Evolutionary conservation across 23 tunicate species (phyloP).

Genomic region (Phallusia fumigata): DNA sequence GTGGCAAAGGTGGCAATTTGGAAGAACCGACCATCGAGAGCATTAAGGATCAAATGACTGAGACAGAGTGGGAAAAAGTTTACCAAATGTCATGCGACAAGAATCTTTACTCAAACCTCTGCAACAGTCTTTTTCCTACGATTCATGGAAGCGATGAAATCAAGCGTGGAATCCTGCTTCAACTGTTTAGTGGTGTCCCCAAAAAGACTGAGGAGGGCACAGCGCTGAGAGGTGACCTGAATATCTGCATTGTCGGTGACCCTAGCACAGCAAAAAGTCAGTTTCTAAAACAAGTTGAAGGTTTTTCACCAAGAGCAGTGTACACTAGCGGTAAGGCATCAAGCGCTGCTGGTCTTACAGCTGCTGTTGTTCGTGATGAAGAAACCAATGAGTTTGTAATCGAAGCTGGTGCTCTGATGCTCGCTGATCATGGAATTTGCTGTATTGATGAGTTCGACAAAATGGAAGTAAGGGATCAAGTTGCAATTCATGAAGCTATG

Average conservation of each 20-base stretch:
- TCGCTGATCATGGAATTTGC: slow-evolving; percentile 98
- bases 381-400: slow-evolving; percentile 96
- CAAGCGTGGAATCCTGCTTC: slow-evolving; percentile 88
- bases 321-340: slow-evolving; percentile 99
- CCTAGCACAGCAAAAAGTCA: slow-evolving; percentile 95
- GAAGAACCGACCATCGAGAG: slow-evolving; percentile 86
- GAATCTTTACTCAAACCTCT: slow-evolving; percentile 85
- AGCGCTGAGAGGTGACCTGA: slow-evolving; percentile 81
- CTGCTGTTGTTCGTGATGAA: slow-evolving; percentile 96
- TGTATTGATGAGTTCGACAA: slow-evolving; percentile 99
- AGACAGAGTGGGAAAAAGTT: slow-evolving; percentile 89
- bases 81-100: slow-evolving; percentile 90
- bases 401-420: slow-evolving; percentile 98
- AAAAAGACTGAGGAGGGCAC: slow-evolving; percentile 84
- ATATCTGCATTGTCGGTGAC: slow-evolving; percentile 96
- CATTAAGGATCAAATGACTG: slow-evolving; percentile 72
- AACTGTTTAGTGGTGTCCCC: slow-evolving; percentile 93
- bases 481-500: slow-evolving; percentile 99
- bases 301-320: slow-evolving; percentile 87
- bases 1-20: slow-evolving; percentile 69
- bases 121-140: slow-evolving; percentile 90
- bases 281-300: slow-evolving; percentile 90
- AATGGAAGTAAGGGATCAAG: slow-evolving; percentile 95
- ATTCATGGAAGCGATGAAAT: slow-evolving; percentile 95
- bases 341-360: slow-evolving; percentile 97